Evolutionary conservation across 1,140 invertebrate genomes (phyloP), one percentile per base, ranked within the genome.

Genomic region (Chrysomallon squamiferum): DNA sequence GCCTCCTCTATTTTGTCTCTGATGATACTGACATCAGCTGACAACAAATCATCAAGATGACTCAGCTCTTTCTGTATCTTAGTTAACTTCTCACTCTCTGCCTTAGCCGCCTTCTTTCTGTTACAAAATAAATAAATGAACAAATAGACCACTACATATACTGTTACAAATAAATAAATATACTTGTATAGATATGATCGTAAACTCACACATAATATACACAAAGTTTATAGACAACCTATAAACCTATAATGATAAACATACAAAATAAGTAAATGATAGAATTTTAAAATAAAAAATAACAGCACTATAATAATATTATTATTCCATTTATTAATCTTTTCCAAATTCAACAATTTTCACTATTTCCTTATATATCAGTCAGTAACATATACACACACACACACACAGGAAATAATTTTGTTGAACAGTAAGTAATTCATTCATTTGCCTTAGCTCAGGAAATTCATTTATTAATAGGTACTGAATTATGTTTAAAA

Each of bases 1-100:
- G 92, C 91, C 47, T 87, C 86, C 81, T 94, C 92, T 77, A 94
- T 94, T 83, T 91, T 90, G 75, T 91, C 90, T 54, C 92, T 85
- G 29, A 94, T 82, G 59, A 93, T 88, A 18, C 89, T 87, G 1
- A 94, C 91, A 86, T 93, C 92, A 68, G 89, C 85, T 57, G 85
- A 88, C 7, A 89, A 71, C 20, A 87, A 72, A 22, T 76, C 69
- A 75, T 94, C 92, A 30, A 94, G 81, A 69, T 91, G 88, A 76
- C 89, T 88, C 47, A 94, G 76, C 76, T 92, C 91, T 73, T 89
- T 89, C 74, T 92, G 90, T 57, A 92, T 91, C 71, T 90, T 88
- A 68, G 89, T 88, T 56, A 93, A 80, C 78, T 90, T 91, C 45
- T 88, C 77, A 1, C 90, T 88, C 85, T 93, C 92, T 57, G 89